Evolutionary conservation across 2,113 vertebrate genomes (phyloP).

Genomic region (Dicrurus megarhynchus): DNA sequence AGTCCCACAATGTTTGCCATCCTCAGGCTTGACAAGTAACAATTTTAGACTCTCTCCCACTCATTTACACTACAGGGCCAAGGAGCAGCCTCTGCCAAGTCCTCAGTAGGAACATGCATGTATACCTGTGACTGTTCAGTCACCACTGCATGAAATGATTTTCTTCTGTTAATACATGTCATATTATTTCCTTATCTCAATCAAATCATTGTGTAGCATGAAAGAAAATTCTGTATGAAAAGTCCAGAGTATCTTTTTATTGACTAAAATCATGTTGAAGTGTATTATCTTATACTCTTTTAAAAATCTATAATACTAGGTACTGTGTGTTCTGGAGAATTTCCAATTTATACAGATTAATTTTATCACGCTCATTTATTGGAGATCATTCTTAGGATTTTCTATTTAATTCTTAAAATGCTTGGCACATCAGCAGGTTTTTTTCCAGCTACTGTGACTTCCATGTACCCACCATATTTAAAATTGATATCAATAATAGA

Average conservation of each 20-base stretch:
- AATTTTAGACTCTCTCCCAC: not conserved
- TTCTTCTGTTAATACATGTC: not conserved
- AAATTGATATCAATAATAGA: not conserved
- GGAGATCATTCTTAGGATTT: not conserved
- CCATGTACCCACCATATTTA: not conserved
- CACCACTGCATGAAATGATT: not conserved
- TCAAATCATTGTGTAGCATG: not conserved
- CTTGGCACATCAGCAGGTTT: not conserved
- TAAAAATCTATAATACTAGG: not conserved
- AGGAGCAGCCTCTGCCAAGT: not conserved
- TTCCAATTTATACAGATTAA: not conserved
- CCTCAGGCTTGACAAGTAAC: not conserved
- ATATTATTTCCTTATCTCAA: not conserved
- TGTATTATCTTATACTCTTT: not conserved
- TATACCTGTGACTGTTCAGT: not conserved
- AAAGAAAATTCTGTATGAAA: not conserved
- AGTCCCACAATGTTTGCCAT: not conserved
- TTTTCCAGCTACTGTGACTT: not conserved
- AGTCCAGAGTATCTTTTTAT: not conserved
- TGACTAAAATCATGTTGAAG: not conserved
- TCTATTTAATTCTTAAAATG: not conserved
- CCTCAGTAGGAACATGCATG: not conserved
- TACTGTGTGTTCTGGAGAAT: not conserved
- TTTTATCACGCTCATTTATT: not conserved
- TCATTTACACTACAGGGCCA: not conserved